Evolutionary conservation across 2,797 vertebrate genomes (phyloP), one percentile per base, ranked within the genome.

Genomic region (Pipistrellus kuhlii): DNA sequence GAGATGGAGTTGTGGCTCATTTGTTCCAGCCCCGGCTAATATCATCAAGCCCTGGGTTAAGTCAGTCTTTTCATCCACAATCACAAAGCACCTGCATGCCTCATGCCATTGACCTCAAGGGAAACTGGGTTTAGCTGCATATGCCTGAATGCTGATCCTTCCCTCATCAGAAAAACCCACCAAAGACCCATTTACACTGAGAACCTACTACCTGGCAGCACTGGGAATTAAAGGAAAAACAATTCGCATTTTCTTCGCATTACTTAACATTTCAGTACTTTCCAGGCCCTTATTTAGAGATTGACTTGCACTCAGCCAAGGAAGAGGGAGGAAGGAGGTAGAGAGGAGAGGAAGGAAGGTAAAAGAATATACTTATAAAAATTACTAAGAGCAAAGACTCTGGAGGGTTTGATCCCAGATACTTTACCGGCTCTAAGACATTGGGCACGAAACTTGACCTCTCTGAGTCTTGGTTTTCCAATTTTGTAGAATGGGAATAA

Each of bases 401-500:
- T 13, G 8, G n/a, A n/a, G 30, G 23, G n/a, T 44, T 72, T 76
- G 32, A 83, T 41, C 13, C 64, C 35, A 57, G 71, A 3, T 38
- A 72, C 4, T 72, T 57, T 85, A 38, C 21, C 57, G 77, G n/a
- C 35, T 57, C 73, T 66, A 4, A 72, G 35, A 87, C 11, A 38
- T 75, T 20, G 10, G 5, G 41, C 27, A 35, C 93, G 84, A 88
- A 89, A 73, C 12, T 38, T 30, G 48, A 32, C 2, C 38, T 87
- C 72, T 66, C 21, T 23, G 18, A 51, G 76, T 10, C 23, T 86
- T 84, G 25, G 18, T 53, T 90, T 75, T 75, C 44, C 73, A 71
- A 23, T 75, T 48, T 20, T 84, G 72, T 59, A 86, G 38, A 90
- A 73, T 11, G 69, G 11, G 25, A 44, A 88, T 93, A 80, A 93